These are phyloP conservation scores for Muntiacus muntjak DNA, from an alignment of 2,113 vertebrate species.

Conservation along the genomic window DNA sequence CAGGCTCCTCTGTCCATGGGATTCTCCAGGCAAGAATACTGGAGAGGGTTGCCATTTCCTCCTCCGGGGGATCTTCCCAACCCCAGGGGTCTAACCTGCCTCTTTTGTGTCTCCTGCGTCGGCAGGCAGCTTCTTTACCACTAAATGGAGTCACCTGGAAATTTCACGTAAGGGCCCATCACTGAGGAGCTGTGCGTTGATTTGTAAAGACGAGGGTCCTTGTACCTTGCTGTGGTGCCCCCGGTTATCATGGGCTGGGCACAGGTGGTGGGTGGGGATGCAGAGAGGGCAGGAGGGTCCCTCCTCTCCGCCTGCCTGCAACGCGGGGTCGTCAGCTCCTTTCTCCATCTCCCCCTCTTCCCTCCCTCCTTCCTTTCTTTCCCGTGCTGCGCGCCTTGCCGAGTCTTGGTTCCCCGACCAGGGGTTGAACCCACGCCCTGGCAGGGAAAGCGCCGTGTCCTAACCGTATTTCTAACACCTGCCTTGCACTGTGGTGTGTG, in stretches of 20 bases:
- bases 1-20: background rate
- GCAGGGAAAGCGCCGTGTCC: background rate
- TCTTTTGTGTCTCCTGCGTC: background rate
- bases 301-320: rapidly evolving
- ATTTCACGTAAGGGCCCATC: rapidly evolving
- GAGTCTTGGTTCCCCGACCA: background rate
- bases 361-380: background rate
- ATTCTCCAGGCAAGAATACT: background rate
- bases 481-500: background rate
- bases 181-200: background rate
- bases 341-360: background rate
- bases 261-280: background rate
- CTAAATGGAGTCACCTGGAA: background rate
- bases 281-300: background rate
- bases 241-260: background rate
- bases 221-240: background rate
- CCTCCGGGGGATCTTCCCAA: background rate
- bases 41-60: background rate
- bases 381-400: background rate
- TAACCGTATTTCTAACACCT: background rate
- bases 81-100: rapidly evolving
- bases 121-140: background rate
- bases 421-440: background rate
- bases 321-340: rapidly evolving
- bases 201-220: too few species aligned